Evolutionary conservation across 1,140 invertebrate species (phyloP).

Genomic region (Cherax destructor): DNA sequence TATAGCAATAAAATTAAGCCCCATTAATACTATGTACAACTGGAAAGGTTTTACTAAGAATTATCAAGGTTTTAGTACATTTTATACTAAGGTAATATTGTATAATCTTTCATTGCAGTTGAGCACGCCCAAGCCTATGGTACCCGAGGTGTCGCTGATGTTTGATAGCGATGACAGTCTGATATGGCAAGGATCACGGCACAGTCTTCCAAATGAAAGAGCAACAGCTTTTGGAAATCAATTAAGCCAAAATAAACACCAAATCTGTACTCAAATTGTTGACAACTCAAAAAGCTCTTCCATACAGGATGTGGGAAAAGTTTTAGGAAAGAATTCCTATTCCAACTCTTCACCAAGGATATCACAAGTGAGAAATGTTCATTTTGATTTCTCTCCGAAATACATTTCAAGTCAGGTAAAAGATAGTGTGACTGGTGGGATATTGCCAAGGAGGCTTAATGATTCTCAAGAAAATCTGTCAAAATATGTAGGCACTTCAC

Average conservation of each 20-base stretch:
- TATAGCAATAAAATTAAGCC: background rate
- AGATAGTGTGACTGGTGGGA: background rate
- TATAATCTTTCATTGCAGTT: conserved; percentile 14
- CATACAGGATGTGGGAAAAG: background rate
- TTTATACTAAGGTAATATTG: background rate
- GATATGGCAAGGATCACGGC: conserved; percentile 18
- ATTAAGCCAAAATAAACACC: background rate
- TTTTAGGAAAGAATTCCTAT: background rate
- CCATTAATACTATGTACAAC: background rate
- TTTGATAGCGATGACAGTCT: conserved; percentile 40
- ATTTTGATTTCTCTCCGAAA: background rate
- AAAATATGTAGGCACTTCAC: background rate
- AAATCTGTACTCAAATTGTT: background rate
- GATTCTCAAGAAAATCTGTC: background rate
- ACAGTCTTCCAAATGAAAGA: background rate
- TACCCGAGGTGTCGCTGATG: conserved; percentile 51
- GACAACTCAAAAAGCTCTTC: background rate
- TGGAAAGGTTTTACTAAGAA: background rate
- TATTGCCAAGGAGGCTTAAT: background rate
- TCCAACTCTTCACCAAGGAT: background rate
- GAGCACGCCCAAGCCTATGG: conserved; percentile 22
- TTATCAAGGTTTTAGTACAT: background rate
- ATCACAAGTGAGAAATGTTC: background rate
- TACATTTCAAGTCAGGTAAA: background rate
- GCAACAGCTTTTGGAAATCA: background rate